These are phyloP conservation scores for Sebastes aleutianus DNA, from an alignment of 2,797 vertebrate species.

Conservation along the genomic window DNA sequence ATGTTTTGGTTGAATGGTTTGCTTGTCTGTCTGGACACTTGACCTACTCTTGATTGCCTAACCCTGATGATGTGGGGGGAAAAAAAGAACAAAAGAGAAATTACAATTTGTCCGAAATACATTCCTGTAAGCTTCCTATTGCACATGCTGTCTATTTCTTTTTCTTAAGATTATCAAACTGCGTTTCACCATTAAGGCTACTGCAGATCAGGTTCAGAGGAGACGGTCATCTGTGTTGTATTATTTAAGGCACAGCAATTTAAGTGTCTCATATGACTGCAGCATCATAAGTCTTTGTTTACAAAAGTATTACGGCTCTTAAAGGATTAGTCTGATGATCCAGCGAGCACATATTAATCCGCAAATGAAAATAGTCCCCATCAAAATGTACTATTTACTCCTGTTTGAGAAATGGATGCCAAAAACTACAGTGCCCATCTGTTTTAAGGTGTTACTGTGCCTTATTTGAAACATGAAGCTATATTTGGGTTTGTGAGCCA, in stretches of 20 bases:
- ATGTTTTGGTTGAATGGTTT: conserved; percentile 3
- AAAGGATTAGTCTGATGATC: not conserved
- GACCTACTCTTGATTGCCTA: not conserved
- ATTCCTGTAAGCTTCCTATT: not conserved
- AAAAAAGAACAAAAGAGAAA: not conserved
- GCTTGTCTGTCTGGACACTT: not conserved
- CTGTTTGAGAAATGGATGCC: not conserved
- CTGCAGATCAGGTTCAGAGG: not conserved
- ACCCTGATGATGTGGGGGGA: not conserved
- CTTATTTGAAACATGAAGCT: not conserved
- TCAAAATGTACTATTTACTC: not conserved
- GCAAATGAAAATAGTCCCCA: not conserved
- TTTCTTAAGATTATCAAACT: not conserved
- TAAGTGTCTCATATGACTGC: not conserved
- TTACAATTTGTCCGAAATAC: not conserved
- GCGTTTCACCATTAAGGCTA: not conserved
- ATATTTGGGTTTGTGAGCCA: not conserved
- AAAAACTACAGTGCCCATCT: not conserved
- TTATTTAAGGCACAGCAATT: not conserved
- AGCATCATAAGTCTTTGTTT: not conserved
- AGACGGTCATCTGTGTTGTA: not conserved
- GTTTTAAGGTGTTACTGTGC: not conserved
- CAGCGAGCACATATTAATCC: not conserved
- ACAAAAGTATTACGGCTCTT: not conserved
- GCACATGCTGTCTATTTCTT: not conserved